phyloP scores from a whole-genome alignment of 2,888 invertebrate species.

The Gerris lacustris region DNA sequence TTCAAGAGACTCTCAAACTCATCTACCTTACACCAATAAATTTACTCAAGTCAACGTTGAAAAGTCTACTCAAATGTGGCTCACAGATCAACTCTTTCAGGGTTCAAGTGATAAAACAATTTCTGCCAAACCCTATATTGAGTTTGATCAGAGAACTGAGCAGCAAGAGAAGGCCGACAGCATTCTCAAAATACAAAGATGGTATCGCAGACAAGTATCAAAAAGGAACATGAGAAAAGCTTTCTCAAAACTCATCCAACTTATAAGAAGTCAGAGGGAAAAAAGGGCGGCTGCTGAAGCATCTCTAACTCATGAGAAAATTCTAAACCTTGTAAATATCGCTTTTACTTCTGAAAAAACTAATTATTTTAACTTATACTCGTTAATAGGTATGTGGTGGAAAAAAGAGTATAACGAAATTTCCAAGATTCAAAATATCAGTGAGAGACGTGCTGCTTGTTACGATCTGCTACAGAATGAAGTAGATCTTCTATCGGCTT shows the following conservation, averaged over 20 bases:
- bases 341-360: conserved; percentile 55
- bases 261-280: not conserved
- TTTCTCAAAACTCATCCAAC: not conserved
- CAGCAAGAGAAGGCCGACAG: not conserved
- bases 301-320: not conserved
- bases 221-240: not conserved
- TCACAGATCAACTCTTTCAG: not conserved
- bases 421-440: not conserved
- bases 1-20: conserved; percentile 10
- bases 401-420: conserved; percentile 46
- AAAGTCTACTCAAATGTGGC: conserved; percentile 10
- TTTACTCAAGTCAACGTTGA: not conserved
- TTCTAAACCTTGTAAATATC: not conserved
- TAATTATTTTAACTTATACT: conserved; percentile 62
- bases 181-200: not conserved
- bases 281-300: not conserved
- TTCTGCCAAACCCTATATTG: not conserved
- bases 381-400: conserved; percentile 56
- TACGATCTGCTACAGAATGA: conserved; percentile 56
- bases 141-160: not conserved
- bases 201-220: not conserved
- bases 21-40: not conserved
- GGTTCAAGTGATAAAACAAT: conserved; percentile 2
- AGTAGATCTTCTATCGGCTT: conserved; percentile 52
- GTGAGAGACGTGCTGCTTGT: not conserved